phyloP scores from a whole-genome alignment of 2,888 invertebrate genomes.

The Pterostichus madidus region DNA sequence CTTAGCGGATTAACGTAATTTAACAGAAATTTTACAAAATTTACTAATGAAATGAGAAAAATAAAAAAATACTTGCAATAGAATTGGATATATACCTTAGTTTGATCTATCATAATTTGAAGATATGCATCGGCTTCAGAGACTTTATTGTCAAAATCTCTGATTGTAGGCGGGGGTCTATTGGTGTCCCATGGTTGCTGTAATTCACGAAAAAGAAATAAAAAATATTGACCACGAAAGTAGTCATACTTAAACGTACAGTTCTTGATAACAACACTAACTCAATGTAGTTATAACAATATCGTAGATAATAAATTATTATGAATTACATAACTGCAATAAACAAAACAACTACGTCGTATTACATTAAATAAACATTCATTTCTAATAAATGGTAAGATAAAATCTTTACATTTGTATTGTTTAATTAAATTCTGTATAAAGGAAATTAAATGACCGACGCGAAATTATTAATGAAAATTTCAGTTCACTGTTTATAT shows the following conservation, averaged over 20 bases:
- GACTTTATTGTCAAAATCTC: constrained; percentile 92
- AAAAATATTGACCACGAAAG: neutral
- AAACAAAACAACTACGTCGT: constrained; percentile 1
- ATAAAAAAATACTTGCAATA: constrained; percentile 33
- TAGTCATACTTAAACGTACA: neutral
- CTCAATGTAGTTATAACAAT: neutral
- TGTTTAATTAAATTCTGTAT: no score
- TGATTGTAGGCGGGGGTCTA: constrained; percentile 80
- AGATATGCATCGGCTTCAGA: constrained; percentile 97
- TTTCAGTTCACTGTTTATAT: no score
- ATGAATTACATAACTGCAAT: neutral
- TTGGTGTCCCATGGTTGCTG: constrained; percentile 81
- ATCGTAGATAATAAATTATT: no score
- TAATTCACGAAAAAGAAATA: constrained; percentile 69
- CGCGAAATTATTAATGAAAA: no score
- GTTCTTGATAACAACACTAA: neutral
- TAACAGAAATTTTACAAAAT: constrained; percentile 7
- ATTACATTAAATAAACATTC: neutral
- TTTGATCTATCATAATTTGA: constrained; percentile 96
- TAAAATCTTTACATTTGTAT: no score
- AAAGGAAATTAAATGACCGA: no score
- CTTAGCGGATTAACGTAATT: neutral
- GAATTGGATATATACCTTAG: constrained; percentile 81
- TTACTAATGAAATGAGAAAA: neutral
- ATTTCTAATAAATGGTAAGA: neutral